Conservation (phyloP, 2,888 invertebrate species). For the Athripsodes cinereus region DNA sequence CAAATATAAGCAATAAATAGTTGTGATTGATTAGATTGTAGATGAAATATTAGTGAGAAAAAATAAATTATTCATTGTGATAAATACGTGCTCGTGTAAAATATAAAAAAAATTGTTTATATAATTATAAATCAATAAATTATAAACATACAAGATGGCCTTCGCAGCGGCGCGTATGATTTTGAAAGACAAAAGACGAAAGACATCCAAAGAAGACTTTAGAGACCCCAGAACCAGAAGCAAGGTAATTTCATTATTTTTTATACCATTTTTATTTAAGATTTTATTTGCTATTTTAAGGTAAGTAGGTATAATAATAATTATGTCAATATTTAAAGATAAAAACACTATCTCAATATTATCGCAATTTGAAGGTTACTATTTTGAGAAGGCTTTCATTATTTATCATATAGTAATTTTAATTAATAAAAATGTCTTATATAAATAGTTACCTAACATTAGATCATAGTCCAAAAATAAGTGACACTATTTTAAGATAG, state of each 20-base stretch:
- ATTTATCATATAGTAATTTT: no score
- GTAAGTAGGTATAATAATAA: no score
- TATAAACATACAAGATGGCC: constrained; percentile 54
- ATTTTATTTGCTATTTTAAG: no score
- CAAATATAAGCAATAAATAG: not conserved
- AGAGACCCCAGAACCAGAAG: constrained; percentile 66
- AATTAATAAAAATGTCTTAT: no score
- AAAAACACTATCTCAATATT: no score
- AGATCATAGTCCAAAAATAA: no score
- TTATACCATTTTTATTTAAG: not conserved
- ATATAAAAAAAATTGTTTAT: not conserved
- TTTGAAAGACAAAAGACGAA: constrained; percentile 73
- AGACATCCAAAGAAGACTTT: constrained; percentile 76
- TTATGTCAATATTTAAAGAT: no score
- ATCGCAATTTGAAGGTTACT: no score
- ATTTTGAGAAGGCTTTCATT: no score
- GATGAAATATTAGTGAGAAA: not conserved
- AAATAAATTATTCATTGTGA: not conserved
- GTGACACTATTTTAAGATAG: no score
- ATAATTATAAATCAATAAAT: not conserved
- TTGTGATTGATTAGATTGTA: not conserved
- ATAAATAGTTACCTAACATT: no score
- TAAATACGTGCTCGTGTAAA: not conserved
- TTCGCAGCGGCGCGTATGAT: constrained; percentile 82
- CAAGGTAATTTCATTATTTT: constrained; percentile 57